A percentile compares a stretch with the other conserved stretches of the same genome.
Conservation (phyloP, 2,113 vertebrate genomes). For the Pandion haliaetus region DNA sequence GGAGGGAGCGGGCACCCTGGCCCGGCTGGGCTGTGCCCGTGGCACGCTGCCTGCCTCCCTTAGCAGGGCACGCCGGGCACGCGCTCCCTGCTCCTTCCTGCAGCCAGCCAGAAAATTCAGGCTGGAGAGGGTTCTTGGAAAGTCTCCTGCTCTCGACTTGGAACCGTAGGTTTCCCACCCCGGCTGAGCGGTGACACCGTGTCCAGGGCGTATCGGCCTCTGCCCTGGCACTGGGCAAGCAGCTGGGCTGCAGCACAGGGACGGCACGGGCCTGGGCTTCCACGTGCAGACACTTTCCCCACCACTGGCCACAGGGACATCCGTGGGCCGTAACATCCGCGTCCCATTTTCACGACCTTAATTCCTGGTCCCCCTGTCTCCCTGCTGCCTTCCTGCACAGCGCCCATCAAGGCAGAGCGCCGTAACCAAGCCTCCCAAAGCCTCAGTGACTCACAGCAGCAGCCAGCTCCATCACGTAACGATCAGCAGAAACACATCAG, state of each 20-base stretch:
- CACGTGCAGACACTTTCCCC: not conserved
- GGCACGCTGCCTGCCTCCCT: not conserved
- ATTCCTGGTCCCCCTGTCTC: not conserved
- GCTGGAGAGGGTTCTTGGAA: not conserved
- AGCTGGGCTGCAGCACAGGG: not conserved
- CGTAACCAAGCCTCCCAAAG: not conserved
- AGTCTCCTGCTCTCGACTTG: not conserved
- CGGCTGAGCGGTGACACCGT: accelerated
- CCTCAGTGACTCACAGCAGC: accelerated
- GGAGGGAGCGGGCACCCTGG: accelerated
- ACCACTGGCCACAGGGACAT: accelerated
- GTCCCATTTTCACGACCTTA: too few relatives aligned
- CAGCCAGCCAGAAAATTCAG: not conserved
- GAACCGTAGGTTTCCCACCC: not conserved
- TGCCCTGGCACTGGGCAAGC: not conserved
- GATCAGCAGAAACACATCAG: not conserved
- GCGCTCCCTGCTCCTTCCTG: accelerated
- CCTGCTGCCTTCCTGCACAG: not conserved
- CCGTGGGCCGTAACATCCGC: not conserved
- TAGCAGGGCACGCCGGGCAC: accelerated
- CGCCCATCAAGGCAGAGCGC: not conserved
- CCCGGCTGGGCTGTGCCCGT: accelerated
- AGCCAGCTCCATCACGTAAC: not conserved
- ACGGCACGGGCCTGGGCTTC: accelerated
- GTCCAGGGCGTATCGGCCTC: too few relatives aligned